A percentile compares a stretch with the other conserved stretches of the same genome.
Evolutionary conservation across 1,140 invertebrate genomes (phyloP).

Genomic region (Eulimnadia texana): DNA sequence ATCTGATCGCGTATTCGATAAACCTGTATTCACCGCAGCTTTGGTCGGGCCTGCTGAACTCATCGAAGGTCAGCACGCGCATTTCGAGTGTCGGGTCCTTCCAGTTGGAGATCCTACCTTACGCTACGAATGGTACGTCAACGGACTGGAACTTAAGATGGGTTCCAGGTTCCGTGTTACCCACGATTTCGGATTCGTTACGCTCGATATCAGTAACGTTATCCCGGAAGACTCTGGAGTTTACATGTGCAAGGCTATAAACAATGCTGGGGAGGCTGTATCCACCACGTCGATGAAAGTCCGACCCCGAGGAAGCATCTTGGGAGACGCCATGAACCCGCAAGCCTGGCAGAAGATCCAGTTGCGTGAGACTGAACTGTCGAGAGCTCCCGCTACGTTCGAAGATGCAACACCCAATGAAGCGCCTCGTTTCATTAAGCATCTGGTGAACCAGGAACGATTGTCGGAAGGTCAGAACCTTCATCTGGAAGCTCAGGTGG

Average conservation of each 20-base stretch:
- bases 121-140: conserved; percentile 86
- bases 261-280: conserved; percentile 76
- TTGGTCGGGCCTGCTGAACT: conserved; percentile 77
- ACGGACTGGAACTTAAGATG: conserved; percentile 80
- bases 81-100: conserved; percentile 91
- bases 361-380: conserved; percentile 46
- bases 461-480: conserved; percentile 77
- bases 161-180: conserved; percentile 72
- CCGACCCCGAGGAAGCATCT: conserved; percentile 55
- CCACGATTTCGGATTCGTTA: conserved; percentile 88
- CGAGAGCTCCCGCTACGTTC: conserved; percentile 68
- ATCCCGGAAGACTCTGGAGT: conserved; percentile 81
- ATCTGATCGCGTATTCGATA: conserved; percentile 62
- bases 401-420: conserved; percentile 64
- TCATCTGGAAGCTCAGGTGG: conserved; percentile 83
- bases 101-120: conserved; percentile 83
- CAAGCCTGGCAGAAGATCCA: conserved; percentile 81
- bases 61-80: conserved; percentile 84
- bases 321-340: conserved; percentile 63
- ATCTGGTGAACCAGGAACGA: conserved; percentile 71
- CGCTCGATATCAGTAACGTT: conserved; percentile 73
- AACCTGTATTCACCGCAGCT: conserved; percentile 82
- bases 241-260: conserved; percentile 85
- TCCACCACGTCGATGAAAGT: conserved; percentile 77
- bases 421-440: conserved; percentile 79